Base-by-base conservation (phyloP, 2,888 invertebrate genomes). In the Choristoneura rosaceana region DNA sequence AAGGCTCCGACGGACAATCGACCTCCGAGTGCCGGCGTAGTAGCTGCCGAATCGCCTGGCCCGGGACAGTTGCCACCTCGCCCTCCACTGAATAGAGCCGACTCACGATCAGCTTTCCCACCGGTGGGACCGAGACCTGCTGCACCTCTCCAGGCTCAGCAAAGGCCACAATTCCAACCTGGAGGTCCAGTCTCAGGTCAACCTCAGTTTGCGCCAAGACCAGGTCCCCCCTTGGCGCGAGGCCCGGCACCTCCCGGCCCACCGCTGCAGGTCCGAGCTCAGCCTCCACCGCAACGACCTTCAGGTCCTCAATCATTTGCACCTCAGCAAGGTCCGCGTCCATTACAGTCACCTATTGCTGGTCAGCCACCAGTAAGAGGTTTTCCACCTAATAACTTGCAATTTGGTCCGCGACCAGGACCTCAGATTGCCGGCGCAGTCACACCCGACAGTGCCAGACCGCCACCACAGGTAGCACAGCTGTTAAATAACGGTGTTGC, bases 361-460 rank as follows among this genome's bases (percentile, higher is more conserved):
- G 76, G 82, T 17, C 91, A 88, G 74, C 86, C 86, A 52, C 84
- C 84, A 17, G 91, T 90, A 79, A 88, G 95, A 79, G 90, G 91
- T 78, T 90, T 90, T 76, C 91, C 92, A 66, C 95, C 95, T 52
- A 93, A 88, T 76, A 93, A 90, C 77, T 82, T 94, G 52, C 93
- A 93, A 80, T 93, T 93, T 76, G 95, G 93, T 67, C 95, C 95
- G 9, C 88, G 95, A 78, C 94, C 93, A 76, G 91, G 90, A 14
- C 86, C 85, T 7, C 87, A 87, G 71, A 81, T 87, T 71, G 82
- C 84, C 3, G 82, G 83, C 69, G 86, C 83, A 14, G 84, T 85
- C 1, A 93, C 93, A 73, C 93, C 94, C 7, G 93, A 94, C 77
- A 86, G 87, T 60, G 69, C 77, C 4, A 88, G 87, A 71, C 85